Evolutionary conservation across 1,140 invertebrate species (phyloP), one percentile per base, ranked within the genome.

Genomic region (Scylla paramamosain): DNA sequence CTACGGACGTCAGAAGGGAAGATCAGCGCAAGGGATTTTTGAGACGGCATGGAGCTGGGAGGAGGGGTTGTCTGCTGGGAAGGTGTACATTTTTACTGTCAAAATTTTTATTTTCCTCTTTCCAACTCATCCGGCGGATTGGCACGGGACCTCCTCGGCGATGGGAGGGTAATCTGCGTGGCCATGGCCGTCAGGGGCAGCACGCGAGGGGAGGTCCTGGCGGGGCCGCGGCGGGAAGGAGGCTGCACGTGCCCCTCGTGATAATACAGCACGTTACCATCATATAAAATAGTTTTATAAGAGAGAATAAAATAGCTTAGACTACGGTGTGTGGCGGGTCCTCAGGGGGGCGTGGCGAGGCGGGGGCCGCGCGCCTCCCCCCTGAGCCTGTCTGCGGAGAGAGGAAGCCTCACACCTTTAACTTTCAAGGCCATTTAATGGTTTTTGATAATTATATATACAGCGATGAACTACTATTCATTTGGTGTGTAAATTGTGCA

Each of bases 401-500:
- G 8, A 92, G 67, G 67, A 77, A 92, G 39, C 91, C 48, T 77
- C 67, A 77, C 67, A 77, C 67, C 67, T 77, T 77, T 77, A n/a
- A 92, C 91, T 82, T 46, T 94, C 93, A 94, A 83, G 87, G 86
- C 87, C n/a, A 29, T 29, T 83, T 45, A 94, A 82, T 89, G 52
- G 88, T 77, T 67, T 89, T 48, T 89, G 83, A 59, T 89, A 88
- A 45, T 31, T 0, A 6, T 93, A 94, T 89, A 10, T 82, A 94
- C 88, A 94, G 28, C 82, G 1, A 89, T 94, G 25, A 90, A 59
- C 25, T 67, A 39, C 52, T 77, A 31, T 12, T 89, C 52, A 45
- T 90, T 39, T 46, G 82, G 83, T 67, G 82, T 94, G 52, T 82
- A 90, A 90, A 94, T 94, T 94, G 93, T 94, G 93, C 93, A 94